Base-by-base conservation (phyloP, 1,140 invertebrate species). In the Galendromus occidentalis region DNA sequence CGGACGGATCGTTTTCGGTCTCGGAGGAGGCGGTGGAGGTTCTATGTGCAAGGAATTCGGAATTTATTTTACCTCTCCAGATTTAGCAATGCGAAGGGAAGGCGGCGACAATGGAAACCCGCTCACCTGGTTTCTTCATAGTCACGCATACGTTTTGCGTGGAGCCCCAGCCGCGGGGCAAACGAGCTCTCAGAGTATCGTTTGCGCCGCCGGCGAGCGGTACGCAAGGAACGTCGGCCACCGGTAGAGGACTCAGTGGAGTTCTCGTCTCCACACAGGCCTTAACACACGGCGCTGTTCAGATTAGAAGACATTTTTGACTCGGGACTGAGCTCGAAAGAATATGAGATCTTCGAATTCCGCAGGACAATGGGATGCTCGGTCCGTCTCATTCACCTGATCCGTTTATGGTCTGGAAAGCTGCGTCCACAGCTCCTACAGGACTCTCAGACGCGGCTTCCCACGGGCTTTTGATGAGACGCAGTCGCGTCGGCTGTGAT, bases 91-190 rank as follows among this genome's bases (percentile, higher is more conserved):
- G 33, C 33, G 33, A 4, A 39, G 33, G 4, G 4, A 39, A n/a
- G n/a, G 33, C 33, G 33, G 33, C 4, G 4, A 6, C 33, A 9
- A 39, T 39, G 4, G 33, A 9, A 39, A 39, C 9, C 33, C 33
- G 33, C 20, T 29, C 25, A 59, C 51, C 25, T 59, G 51, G 51
- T 22, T 59, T 59, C 22, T 59, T 59, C n/a, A 59, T 22, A 22
- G 51, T 59, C 25, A 59, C 51, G 51, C 51, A 59, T 6, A 59
- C 51, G 22, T 59, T 59, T 22, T 59, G 51, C 51, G 51, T 59
- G 14, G 51, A 17, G 1, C 25, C 22, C 51, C 51, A 59, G 51
- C 14, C 51, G 51, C 51, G 51, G 14, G 51, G 51, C 14, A 33
- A 18, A 25, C 51, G 51, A 6, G 51, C 2, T 25, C 2, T 17